Evolutionary conservation across 2,888 invertebrate genomes (phyloP).

Genomic region (Hydriomena furcata): DNA sequence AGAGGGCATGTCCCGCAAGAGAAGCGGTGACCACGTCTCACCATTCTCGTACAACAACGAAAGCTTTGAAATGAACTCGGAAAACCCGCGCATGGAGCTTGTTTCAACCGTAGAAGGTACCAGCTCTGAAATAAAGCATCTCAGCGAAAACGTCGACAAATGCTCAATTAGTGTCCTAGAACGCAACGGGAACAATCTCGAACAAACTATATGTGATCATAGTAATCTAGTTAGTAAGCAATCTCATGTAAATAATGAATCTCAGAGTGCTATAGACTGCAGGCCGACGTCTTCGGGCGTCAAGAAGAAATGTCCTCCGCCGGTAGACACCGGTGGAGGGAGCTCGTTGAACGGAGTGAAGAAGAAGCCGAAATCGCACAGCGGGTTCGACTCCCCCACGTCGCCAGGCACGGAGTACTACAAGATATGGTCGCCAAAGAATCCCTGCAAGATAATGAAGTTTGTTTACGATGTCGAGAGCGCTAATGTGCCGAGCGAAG

Average conservation of each 20-base stretch:
- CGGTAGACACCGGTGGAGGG: conserved; percentile 80
- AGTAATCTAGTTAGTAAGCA: conserved; percentile 76
- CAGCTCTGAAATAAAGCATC: conserved; percentile 73
- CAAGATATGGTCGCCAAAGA: conserved; percentile 87
- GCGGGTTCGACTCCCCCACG: conserved; percentile 80
- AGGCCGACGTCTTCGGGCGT: conserved; percentile 73
- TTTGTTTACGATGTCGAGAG: conserved; percentile 80
- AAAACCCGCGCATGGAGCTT: conserved; percentile 69
- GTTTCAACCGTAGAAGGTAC: conserved; percentile 43
- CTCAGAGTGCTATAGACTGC: conserved; percentile 65
- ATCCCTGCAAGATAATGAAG: conserved; percentile 83
- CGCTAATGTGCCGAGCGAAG: conserved; percentile 71
- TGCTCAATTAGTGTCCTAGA: conserved; percentile 83
- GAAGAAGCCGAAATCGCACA: conserved; percentile 85
- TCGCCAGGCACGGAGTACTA: conserved; percentile 86
- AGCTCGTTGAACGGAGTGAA: conserved; percentile 82
- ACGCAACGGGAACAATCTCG: conserved; percentile 73
- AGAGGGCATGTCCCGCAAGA: conserved; percentile 78
- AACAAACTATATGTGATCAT: conserved; percentile 77
- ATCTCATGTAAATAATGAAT: conserved; percentile 79
- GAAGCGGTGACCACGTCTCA: conserved; percentile 75
- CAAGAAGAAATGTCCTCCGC: conserved; percentile 83
- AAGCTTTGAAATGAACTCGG: conserved; percentile 79
- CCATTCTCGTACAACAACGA: conserved; percentile 78
- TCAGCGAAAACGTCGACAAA: conserved; percentile 79